A percentile compares a stretch with the other conserved stretches of the same genome.
phyloP scores from a whole-genome alignment of 2,888 invertebrate species.

The Drosophila greeni region DNA sequence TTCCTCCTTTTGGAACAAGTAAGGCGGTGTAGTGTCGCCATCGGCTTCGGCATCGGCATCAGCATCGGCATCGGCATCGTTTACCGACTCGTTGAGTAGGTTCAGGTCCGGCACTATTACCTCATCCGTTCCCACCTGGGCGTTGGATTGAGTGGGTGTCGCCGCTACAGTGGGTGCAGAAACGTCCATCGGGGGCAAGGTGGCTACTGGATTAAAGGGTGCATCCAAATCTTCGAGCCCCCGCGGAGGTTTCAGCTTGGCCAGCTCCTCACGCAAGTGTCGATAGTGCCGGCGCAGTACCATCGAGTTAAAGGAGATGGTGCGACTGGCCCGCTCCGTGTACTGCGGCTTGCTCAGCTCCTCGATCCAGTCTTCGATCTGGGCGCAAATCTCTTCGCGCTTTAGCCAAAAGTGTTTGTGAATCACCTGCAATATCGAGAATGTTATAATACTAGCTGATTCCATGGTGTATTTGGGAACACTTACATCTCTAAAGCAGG shows the following conservation, averaged over 20 bases:
- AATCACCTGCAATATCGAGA: conserved; percentile 83
- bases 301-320: conserved; percentile 87
- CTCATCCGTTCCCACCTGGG: conserved; percentile 53
- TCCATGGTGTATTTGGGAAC: too few species aligned
- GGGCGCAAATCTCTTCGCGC: conserved; percentile 91
- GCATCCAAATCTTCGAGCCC: conserved; percentile 86
- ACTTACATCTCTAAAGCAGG: conserved; percentile 92
- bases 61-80: conserved; percentile 45
- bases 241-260: conserved; percentile 88
- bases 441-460: not conserved
- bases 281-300: conserved; percentile 88
- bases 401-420: conserved; percentile 97
- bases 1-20: conserved; percentile 51
- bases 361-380: conserved; percentile 93
- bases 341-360: conserved; percentile 90
- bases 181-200: conserved; percentile 73
- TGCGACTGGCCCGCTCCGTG: conserved; percentile 86
- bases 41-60: conserved; percentile 38
- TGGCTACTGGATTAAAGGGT: conserved; percentile 79
- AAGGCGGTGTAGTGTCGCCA: conserved; percentile 34
- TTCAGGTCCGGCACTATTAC: conserved; percentile 56
- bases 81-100: conserved; percentile 49
- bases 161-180: conserved; percentile 48
- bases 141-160: conserved; percentile 38
- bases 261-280: conserved; percentile 91